Percentiles rank a stretch among this genome's conserved stretches.
These are phyloP conservation scores for Tetramorium alpestre DNA, from an alignment of 1,140 invertebrate species.

Conservation along the genomic window DNA sequence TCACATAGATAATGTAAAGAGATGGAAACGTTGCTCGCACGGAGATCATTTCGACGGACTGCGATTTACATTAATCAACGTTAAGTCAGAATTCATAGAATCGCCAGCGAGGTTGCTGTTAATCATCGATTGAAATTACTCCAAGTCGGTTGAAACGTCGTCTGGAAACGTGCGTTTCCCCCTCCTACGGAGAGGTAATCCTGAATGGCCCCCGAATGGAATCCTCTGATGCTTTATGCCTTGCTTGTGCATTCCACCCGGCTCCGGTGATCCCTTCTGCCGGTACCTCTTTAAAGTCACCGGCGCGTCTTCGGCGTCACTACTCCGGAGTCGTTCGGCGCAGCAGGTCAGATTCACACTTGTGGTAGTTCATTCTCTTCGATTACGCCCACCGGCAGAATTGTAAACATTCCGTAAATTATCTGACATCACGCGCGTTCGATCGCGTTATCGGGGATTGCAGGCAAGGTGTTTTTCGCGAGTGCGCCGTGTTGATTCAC, in stretches of 20 bases:
- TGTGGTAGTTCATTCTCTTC: background rate
- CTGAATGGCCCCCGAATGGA: background rate
- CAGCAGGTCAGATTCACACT: background rate
- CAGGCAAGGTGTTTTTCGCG: background rate
- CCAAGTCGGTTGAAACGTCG: background rate
- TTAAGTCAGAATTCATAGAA: background rate
- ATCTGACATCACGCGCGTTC: background rate
- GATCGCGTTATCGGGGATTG: background rate
- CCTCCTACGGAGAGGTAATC: background rate
- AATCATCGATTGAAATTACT: background rate
- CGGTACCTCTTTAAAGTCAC: slow-evolving; percentile 7
- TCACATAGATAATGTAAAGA: background rate
- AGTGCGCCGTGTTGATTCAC: background rate
- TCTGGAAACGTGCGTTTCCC: background rate
- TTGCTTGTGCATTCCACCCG: slow-evolving; percentile 55
- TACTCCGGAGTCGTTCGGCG: background rate
- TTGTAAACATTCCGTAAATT: background rate
- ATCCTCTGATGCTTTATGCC: slow-evolving; percentile 22
- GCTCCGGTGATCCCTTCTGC: slow-evolving; percentile 32
- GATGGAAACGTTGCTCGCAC: slow-evolving; percentile 23
- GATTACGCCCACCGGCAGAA: background rate
- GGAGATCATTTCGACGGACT: background rate
- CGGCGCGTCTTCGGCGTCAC: slow-evolving; percentile 1
- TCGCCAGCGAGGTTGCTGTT: background rate
- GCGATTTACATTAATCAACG: background rate